These are phyloP conservation scores for Sarotherodon lohbergeri DNA, from an alignment of 2,113 vertebrate species.

Conservation along the genomic window DNA sequence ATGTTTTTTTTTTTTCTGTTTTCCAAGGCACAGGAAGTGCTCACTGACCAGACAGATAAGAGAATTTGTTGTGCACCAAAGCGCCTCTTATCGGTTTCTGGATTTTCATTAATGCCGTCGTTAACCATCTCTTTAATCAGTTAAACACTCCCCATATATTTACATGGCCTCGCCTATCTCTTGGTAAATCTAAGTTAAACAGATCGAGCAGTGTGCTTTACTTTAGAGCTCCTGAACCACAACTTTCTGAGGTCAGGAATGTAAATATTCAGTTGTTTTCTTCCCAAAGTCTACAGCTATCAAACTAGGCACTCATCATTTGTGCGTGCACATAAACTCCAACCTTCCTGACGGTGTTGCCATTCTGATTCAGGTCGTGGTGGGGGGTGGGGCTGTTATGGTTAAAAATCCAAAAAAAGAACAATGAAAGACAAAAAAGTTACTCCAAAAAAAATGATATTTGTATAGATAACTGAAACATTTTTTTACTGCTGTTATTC, in stretches of 20 bases:
- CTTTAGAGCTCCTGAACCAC: not conserved
- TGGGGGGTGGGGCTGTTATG: fast-evolving
- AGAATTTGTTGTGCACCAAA: not conserved
- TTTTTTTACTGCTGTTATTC: not conserved
- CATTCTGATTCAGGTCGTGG: not conserved
- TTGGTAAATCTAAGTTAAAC: not conserved
- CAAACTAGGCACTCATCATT: not conserved
- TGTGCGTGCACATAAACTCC: not conserved
- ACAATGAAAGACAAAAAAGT: not conserved
- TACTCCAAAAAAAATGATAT: fast-evolving
- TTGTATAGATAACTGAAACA: not conserved
- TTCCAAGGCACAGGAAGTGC: not conserved
- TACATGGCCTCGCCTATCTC: not conserved
- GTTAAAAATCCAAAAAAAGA: not conserved
- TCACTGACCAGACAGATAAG: not conserved
- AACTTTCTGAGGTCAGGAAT: not conserved
- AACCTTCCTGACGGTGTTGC: not conserved
- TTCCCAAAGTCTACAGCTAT: not conserved
- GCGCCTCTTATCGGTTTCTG: not conserved
- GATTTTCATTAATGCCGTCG: not conserved
- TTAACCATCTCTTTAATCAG: not conserved
- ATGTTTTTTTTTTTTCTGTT: fast-evolving
- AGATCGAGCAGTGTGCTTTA: not conserved
- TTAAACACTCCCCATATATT: not conserved
- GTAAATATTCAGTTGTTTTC: not conserved